These are phyloP conservation scores for Polyploca ridens DNA, from an alignment of 2,888 invertebrate species.

Conservation along the genomic window DNA sequence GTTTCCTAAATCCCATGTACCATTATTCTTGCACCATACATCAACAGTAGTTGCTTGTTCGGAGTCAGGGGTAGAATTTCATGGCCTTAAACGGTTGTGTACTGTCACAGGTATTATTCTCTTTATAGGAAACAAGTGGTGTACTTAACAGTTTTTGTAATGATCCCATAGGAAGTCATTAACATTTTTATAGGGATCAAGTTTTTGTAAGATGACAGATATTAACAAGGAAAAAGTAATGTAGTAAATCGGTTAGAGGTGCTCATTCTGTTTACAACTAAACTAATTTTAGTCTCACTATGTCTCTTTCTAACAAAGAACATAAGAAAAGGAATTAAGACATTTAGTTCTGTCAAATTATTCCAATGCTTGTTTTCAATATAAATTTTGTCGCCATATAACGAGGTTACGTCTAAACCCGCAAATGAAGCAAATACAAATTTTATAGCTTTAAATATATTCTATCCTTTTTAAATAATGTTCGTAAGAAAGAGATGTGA, in stretches of 20 bases:
- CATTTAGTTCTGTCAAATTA: too few relatives aligned
- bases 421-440: too few relatives aligned
- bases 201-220: not conserved
- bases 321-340: too few relatives aligned
- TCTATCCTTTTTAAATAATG: too few relatives aligned
- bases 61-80: constrained; percentile 61
- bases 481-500: too few relatives aligned
- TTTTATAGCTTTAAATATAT: too few relatives aligned
- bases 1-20: not conserved
- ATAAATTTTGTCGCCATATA: too few relatives aligned
- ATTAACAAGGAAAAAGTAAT: not conserved
- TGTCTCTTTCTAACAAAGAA: too few relatives aligned
- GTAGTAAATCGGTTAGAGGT: not conserved
- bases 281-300: too few relatives aligned
- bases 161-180: constrained; percentile 28
- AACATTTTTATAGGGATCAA: constrained; percentile 15
- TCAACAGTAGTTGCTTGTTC: constrained; percentile 24
- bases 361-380: too few relatives aligned
- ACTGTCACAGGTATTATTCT: constrained; percentile 36
- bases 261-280: too few relatives aligned
- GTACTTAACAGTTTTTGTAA: constrained; percentile 36
- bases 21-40: constrained; percentile 21
- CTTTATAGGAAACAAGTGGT: constrained; percentile 32
- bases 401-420: too few relatives aligned
- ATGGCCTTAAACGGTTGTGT: constrained; percentile 58